Conservation (phyloP, 2,888 invertebrate species). For the Cartodere bifasciata region DNA sequence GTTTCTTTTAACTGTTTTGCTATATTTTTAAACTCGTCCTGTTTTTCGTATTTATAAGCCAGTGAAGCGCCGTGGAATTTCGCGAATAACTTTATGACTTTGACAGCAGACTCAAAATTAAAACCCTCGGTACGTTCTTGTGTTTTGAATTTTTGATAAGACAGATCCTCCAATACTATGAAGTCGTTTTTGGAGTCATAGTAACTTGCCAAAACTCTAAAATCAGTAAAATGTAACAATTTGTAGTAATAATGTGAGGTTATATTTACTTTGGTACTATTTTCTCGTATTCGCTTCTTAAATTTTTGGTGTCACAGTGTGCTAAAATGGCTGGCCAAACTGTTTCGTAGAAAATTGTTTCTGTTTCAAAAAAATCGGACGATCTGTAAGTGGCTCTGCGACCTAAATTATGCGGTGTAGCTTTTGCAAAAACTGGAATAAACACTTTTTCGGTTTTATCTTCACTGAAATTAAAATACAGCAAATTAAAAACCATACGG, state of each 20-base stretch:
- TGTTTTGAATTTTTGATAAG: slow-evolving; percentile 26
- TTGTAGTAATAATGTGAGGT: too few relatives aligned
- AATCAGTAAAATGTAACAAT: too few relatives aligned
- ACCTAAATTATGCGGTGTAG: slow-evolving; percentile 49
- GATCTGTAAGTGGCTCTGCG: slow-evolving; percentile 52
- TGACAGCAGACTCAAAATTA: slow-evolving; percentile 24
- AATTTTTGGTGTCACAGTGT: slow-evolving; percentile 26
- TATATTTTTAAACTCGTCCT: slow-evolving; percentile 28
- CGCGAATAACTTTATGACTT: slow-evolving; percentile 32
- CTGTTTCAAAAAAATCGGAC: slow-evolving; percentile 55
- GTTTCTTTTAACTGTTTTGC: too few relatives aligned
- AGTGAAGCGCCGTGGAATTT: slow-evolving; percentile 37
- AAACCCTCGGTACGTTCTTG: slow-evolving; percentile 25
- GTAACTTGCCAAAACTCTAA: slow-evolving; percentile 28
- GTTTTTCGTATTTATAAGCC: slow-evolving; percentile 33
- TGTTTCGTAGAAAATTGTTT: slow-evolving; percentile 50
- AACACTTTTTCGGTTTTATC: too few relatives aligned
- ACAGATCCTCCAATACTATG: slow-evolving; percentile 33
- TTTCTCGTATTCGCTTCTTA: slow-evolving; percentile 18
- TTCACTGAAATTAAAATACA: too few relatives aligned
- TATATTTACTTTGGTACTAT: slow-evolving; percentile 22
- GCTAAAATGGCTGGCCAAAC: slow-evolving; percentile 37
- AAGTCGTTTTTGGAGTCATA: slow-evolving; percentile 35
- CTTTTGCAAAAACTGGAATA: too few relatives aligned
- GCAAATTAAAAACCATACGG: too few relatives aligned